Evolutionary conservation across 2,888 invertebrate species (phyloP).

Genomic region (Endotricha flammealis): DNA sequence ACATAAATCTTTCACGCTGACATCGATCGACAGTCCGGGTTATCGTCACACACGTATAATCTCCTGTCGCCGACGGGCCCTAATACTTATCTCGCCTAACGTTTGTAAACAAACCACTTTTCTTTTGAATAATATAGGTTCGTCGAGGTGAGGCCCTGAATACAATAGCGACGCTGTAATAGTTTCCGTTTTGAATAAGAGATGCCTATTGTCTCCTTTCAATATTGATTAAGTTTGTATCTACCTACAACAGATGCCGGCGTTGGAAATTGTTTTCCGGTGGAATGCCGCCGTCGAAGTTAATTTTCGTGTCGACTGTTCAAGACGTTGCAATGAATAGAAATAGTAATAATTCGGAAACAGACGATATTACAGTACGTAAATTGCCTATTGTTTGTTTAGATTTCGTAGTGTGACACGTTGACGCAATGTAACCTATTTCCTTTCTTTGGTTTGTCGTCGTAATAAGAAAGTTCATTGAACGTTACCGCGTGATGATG

Average conservation of each 20-base stretch:
- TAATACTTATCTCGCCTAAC: conserved; percentile 54
- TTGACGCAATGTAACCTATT: conserved; percentile 13
- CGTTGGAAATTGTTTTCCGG: conserved; percentile 49
- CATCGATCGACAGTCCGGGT: conserved; percentile 54
- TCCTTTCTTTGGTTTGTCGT: conserved; percentile 22
- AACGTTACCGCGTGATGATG: conserved; percentile 51
- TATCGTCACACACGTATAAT: conserved; percentile 46
- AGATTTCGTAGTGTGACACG: no score
- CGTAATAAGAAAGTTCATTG: conserved; percentile 42
- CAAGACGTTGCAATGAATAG: conserved; percentile 12
- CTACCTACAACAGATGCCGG: conserved; percentile 39
- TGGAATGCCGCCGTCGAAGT: conserved; percentile 28
- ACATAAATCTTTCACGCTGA: conserved; percentile 68
- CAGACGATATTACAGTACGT: conserved; percentile 15
- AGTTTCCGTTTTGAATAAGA: conserved; percentile 76
- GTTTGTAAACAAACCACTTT: conserved; percentile 71
- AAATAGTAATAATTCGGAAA: conserved; percentile 15
- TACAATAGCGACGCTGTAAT: conserved; percentile 71
- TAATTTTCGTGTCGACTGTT: conserved; percentile 32
- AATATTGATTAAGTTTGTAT: conserved; percentile 71
- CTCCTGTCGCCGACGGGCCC: conserved; percentile 53
- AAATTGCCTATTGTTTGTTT: conserved; percentile 16
- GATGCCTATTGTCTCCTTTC: conserved; percentile 69
- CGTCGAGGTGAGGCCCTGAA: conserved; percentile 64
- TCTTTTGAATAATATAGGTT: conserved; percentile 71